Percentiles rank a stretch among this genome's conserved stretches.
These are phyloP conservation scores for Delphinapterus leucas DNA, from an alignment of 2,113 vertebrate species.

Conservation along the genomic window DNA sequence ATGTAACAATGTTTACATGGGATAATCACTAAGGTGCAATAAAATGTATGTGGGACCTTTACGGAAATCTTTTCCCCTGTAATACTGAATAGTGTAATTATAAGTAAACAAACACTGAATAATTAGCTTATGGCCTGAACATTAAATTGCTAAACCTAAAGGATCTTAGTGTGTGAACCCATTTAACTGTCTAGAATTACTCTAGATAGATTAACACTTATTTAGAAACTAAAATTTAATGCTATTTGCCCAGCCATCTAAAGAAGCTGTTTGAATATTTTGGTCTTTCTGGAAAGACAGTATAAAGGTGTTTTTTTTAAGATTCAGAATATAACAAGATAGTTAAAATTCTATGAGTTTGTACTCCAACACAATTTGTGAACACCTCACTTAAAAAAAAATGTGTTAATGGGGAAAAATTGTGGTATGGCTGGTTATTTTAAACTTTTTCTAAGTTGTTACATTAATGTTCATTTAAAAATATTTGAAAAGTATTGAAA, in stretches of 20 bases:
- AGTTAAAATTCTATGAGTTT: not conserved
- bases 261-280: not conserved
- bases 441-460: not conserved
- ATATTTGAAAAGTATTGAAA: not conserved
- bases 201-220: not conserved
- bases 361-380: not conserved
- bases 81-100: not conserved
- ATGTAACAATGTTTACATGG: conserved; percentile 35
- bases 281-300: not conserved
- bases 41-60: not conserved
- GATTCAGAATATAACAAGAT: not conserved
- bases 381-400: not conserved
- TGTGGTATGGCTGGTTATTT: not conserved
- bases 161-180: not conserved
- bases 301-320: not conserved
- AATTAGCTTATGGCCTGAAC: not conserved
- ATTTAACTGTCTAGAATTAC: not conserved
- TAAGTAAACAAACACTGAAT: not conserved
- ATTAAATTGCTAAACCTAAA: not conserved
- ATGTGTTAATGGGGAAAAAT: not conserved
- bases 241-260: not conserved
- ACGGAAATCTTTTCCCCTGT: not conserved
- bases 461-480: not conserved
- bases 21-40: conserved; percentile 32
- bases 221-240: not conserved